Percentiles rank a stretch among this genome's conserved stretches.
Conservation (phyloP, 2,888 invertebrate genomes). For the Leptinotarsa juncta region DNA sequence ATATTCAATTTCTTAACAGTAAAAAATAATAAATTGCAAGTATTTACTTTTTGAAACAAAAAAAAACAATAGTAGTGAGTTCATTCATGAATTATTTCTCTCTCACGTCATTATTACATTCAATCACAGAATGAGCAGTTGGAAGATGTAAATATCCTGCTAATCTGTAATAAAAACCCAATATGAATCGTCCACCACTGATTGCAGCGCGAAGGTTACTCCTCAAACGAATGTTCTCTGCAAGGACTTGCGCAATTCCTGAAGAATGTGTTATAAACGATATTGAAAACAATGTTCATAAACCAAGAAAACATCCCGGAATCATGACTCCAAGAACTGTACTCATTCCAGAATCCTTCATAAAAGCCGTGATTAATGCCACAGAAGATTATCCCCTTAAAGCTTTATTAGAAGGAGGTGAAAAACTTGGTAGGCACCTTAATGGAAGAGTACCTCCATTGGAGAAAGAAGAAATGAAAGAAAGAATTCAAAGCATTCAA, state of each 20-base stretch:
- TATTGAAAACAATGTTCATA: slow-evolving; percentile 69
- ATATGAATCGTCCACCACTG: neutral
- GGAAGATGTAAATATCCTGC: too few species aligned
- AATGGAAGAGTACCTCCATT: slow-evolving; percentile 74
- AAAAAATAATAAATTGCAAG: too few species aligned
- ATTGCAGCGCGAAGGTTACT: neutral
- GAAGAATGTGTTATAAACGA: slow-evolving; percentile 67
- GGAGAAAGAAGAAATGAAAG: slow-evolving; percentile 69
- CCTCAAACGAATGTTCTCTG: slow-evolving; percentile 3
- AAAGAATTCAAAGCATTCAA: slow-evolving; percentile 66
- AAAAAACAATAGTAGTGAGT: too few species aligned
- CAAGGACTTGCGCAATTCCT: slow-evolving; percentile 64
- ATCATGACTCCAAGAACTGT: slow-evolving; percentile 69
- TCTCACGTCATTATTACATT: too few species aligned
- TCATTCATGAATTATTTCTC: too few species aligned
- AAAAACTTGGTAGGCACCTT: slow-evolving; percentile 72
- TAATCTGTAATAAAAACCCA: neutral
- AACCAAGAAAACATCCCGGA: slow-evolving; percentile 82
- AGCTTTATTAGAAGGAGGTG: slow-evolving; percentile 69
- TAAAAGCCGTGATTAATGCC: slow-evolving; percentile 69
- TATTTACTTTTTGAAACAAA: too few species aligned
- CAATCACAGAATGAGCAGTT: too few species aligned
- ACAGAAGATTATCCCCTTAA: slow-evolving; percentile 72
- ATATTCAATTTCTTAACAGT: too few species aligned
- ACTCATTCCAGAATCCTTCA: slow-evolving; percentile 72